Base-by-base conservation (phyloP, 2,113 vertebrate genomes). In the Pelusios castaneus region DNA sequence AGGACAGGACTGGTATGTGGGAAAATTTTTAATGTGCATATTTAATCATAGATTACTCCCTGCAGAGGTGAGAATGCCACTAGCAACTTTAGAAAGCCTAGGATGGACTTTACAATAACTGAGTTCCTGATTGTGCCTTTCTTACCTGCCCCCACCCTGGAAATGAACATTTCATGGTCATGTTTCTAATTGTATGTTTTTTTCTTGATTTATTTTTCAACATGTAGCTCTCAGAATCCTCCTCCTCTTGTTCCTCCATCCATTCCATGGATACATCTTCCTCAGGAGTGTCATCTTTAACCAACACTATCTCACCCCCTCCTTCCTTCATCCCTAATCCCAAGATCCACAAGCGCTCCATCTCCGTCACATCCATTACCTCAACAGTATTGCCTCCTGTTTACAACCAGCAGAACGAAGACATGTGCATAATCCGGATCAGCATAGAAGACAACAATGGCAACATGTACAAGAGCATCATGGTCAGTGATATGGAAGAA, bases 391-490 rank as follows among this genome's bases (percentile, higher is more conserved):
- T 87, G 51, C 93, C 97, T 60, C 98, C 98, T 0, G 93, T 97
- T 47, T 99, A 99, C 95, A 99, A 99, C 97, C 98, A 98, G 3
- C 99, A 99, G 97, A 98, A 97, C 0, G 97, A 98, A n/a, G 99
- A 99, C 13, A 97, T 94, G 0, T 99, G 99, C 96, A 99, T 99
- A 91, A 98, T 99, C 94, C 97, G 99, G 1, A 98, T 99, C 97
- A 99, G 99, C 24, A 75, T 98, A 34, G 98, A 99, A 25, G 97
- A 99, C 1, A 97, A 97, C 96, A 99, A 99, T 0, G 99, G 98
- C 51, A 99, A 99, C 43, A 98, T 99, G 94, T 99, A 99, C 98
- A 99, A 99, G 97, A 99, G 99, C 98, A 99, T 99, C 76, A 83
- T 99, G 99, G 99, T 99, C 92, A 97, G 97, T 84, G 3, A 24